Conservation (phyloP, 2,888 invertebrate species). For the Leptogaster cylindrica region DNA sequence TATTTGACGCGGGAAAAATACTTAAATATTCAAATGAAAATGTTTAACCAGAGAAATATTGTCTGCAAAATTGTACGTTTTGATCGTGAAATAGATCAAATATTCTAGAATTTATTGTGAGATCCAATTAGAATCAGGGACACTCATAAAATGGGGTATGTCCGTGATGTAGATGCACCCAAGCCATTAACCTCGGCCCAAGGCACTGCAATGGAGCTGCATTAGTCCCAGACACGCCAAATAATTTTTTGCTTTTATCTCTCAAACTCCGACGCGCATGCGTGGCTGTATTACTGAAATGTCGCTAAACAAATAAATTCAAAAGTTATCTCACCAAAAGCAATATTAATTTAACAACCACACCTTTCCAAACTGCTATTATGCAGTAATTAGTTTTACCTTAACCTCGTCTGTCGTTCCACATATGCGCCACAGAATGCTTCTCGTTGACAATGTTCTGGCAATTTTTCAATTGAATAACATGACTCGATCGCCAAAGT, state of each 20-base stretch:
- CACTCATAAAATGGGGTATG: too few relatives aligned
- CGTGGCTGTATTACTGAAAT: background rate
- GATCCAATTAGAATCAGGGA: too few relatives aligned
- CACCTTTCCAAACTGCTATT: conserved; percentile 34
- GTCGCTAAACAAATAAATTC: conserved; percentile 14
- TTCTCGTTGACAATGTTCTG: conserved; percentile 17
- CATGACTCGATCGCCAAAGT: background rate
- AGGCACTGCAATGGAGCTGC: too few relatives aligned
- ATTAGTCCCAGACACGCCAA: too few relatives aligned
- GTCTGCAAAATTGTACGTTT: too few relatives aligned
- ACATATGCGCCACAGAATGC: background rate
- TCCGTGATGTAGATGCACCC: too few relatives aligned
- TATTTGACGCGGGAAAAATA: background rate
- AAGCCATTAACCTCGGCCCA: too few relatives aligned
- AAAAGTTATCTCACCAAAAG: conserved; percentile 16
- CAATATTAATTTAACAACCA: conserved; percentile 29
- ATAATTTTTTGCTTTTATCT: too few relatives aligned
- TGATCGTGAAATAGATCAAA: too few relatives aligned
- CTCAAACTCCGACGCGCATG: background rate
- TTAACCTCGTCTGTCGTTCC: conserved; percentile 34
- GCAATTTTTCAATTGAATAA: background rate
- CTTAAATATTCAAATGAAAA: conserved; percentile 16
- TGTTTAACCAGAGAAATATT: too few relatives aligned
- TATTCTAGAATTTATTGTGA: too few relatives aligned
- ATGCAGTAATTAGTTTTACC: conserved; percentile 34